A percentile compares a stretch with the other conserved stretches of the same genome.
phyloP scores from a whole-genome alignment of 2,113 vertebrate species.

The Ceyx cyanopectus region DNA sequence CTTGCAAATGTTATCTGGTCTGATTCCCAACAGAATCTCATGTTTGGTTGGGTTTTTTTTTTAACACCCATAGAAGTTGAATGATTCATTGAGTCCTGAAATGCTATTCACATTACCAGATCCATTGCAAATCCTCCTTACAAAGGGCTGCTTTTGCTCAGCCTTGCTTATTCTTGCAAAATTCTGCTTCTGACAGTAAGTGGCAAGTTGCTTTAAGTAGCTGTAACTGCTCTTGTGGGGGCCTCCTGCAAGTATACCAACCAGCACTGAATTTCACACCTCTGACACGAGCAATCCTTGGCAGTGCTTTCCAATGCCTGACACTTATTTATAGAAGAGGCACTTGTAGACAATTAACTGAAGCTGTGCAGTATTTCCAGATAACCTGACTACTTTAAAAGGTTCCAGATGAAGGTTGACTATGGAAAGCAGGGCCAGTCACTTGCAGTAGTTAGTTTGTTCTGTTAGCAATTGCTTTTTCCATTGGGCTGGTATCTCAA shows the following conservation, averaged over 20 bases:
- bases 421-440: rapidly evolving
- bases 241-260: not conserved
- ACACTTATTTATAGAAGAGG: constrained; percentile 9
- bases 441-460: not conserved
- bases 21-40: not conserved
- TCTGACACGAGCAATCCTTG: constrained; percentile 10
- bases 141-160: not conserved
- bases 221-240: not conserved
- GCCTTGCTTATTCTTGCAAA: not conserved
- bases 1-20: not conserved
- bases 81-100: not conserved
- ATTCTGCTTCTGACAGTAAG: not conserved
- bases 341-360: constrained; percentile 12
- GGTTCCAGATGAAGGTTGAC: not conserved
- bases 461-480: not conserved
- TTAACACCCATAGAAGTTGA: not conserved
- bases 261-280: constrained; percentile 28
- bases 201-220: not conserved
- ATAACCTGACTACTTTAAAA: not conserved
- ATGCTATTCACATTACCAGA: not conserved
- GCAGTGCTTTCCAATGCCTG: not conserved
- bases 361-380: not conserved
- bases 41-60: not conserved
- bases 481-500: not conserved
- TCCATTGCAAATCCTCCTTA: not conserved